These are phyloP conservation scores for Terrapene triunguis DNA, from an alignment of 2,113 vertebrate genomes.

Conservation along the genomic window DNA sequence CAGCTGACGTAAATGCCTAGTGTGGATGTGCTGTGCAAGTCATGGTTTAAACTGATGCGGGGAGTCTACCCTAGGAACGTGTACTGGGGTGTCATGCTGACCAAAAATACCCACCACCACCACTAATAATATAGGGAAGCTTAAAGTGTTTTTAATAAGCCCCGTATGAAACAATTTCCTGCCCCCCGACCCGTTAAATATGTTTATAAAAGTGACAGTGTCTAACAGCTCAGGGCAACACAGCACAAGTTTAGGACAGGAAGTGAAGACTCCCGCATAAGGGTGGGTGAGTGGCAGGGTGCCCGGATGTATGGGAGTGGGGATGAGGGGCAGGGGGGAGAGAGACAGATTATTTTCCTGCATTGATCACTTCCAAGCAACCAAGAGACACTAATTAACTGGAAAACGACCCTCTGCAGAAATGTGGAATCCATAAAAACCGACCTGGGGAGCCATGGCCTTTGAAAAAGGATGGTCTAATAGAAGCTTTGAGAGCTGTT, in stretches of 20 bases:
- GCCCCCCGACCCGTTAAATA: not conserved
- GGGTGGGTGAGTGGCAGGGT: not conserved
- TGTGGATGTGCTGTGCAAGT: not conserved
- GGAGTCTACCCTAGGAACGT: not conserved
- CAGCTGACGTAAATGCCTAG: not conserved
- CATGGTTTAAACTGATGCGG: not conserved
- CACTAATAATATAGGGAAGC: not conserved
- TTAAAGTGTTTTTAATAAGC: not conserved
- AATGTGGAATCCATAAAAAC: not conserved
- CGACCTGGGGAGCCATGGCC: accelerated
- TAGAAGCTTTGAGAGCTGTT: not conserved
- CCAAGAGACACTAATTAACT: not conserved
- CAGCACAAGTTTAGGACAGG: not conserved
- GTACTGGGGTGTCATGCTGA: not conserved
- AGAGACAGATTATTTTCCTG: not conserved
- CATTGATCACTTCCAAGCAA: not conserved
- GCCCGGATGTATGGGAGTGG: accelerated
- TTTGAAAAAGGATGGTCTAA: not conserved
- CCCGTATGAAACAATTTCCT: not conserved
- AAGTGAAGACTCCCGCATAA: not conserved
- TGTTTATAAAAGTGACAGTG: not conserved
- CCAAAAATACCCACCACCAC: not conserved
- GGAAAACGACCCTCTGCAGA: not conserved
- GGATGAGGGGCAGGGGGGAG: not conserved
- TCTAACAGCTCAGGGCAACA: not conserved